Evolutionary conservation across 2,888 invertebrate species (phyloP), one percentile per base, ranked within the genome.

Genomic region (Osmoderma eremita): DNA sequence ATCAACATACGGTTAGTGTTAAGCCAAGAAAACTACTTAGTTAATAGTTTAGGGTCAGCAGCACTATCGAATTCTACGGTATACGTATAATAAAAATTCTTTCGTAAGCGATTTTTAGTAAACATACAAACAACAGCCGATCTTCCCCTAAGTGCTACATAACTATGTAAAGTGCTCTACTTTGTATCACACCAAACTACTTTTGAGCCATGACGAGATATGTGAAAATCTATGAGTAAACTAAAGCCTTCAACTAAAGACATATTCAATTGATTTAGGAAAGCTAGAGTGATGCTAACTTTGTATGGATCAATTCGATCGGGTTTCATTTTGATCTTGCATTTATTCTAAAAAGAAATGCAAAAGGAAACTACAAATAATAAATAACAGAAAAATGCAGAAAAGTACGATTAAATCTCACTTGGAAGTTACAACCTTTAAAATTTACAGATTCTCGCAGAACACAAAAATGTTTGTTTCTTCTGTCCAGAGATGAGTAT

Each of bases 141-240:
- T 58, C 50, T 20, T 48, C 56, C 62, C 42, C 69, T 69, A 67
- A 72, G 71, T 70, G 72, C 78, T 77, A 78, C 74, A 71, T 64
- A 75, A 72, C 67, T 72, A 72, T 68, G 63, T 30, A 30, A n/a
- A 70, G 74, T 78, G 74, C 75, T 75, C 79, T 79, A 78, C 77
- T 69, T 62, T 63, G 73, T 76, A 75, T 78, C 78, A 79, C 82
- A 82, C 82, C 81, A 76, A 81, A 80, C 80, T 81, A 79, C 79
- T 79, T 56, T 65, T 24, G 41, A 63, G 15, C 63, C 53, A 63
- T 58, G 30, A 58, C 17, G 22, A 13, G 41, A n/a, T n/a, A 5
- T 22, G 50, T 22, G 30, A 30, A 22, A 58, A 56, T 36, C 41
- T 56, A 56, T 56, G 15, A 5, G 36, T 15, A 56, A 41, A 56